Base-by-base conservation (phyloP, 2,888 invertebrate species). In the Agrilus cyanescens region DNA sequence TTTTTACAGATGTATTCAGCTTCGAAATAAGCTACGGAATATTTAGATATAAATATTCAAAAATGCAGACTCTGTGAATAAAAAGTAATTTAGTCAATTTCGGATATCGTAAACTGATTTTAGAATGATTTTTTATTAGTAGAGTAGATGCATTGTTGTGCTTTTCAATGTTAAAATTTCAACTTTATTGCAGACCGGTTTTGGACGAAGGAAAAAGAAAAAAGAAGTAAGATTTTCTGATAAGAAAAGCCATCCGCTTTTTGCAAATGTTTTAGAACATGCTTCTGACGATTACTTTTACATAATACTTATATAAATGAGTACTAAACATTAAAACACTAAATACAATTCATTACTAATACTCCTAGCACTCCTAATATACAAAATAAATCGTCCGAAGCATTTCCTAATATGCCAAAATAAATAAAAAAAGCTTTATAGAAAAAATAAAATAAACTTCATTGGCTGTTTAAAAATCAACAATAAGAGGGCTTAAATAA, bases 121-220 rank as follows among this genome's bases (percentile, higher is more conserved):
- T 12, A 15, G 34, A 29, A 29, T 15, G 7, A 4, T 16, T 12
- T 41, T 47, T 34, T 45, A 40, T 47, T 46, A 50, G 56, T 57
- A 57, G 54, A 54, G 51, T 57, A 55, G 55, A 49, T 49, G 58
- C 58, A 54, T 50, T 57, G 53, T 60, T 58, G 48, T 63, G 67
- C 66, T 66, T 66, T 60, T 62, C 61, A 58, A 65, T 67, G 65
- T 65, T 67, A 66, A 66, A 67, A 54, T 62, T 51, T 61, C 59
- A 65, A 64, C 65, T 67, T 67, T 65, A 79, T 82, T 82, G 74
- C 82, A 83, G 83, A 81, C 78, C 77, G 81, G 80, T 82, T 85
- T 85, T 85, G 88, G 88, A 85, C 86, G 88, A 82, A 85, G 86
- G 87, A 89, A 87, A 87, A 88, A 87, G 85, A 88, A 88, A 86